phyloP scores from a whole-genome alignment of 2,113 vertebrate species.

The Aspiorhynchus laticeps region DNA sequence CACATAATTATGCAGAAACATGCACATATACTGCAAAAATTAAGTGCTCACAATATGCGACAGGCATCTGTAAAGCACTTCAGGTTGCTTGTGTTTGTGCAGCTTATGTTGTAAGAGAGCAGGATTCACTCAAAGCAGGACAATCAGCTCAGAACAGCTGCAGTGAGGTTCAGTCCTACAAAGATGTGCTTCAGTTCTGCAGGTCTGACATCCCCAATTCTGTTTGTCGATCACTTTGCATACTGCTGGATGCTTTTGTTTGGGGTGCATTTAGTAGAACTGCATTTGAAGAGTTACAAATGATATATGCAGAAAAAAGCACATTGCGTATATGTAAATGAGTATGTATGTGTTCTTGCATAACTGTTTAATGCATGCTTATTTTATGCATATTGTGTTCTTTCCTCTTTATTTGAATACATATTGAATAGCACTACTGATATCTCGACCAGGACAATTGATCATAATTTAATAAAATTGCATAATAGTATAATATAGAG shows the following conservation, averaged over 20 bases:
- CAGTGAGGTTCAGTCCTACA: conserved; percentile 3
- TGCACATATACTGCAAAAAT: background rate
- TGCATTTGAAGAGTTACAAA: background rate
- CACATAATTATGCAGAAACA: background rate
- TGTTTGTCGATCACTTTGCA: background rate
- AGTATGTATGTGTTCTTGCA: background rate
- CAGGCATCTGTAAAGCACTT: background rate
- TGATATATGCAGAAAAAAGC: background rate
- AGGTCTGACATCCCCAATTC: background rate
- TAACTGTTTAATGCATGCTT: background rate
- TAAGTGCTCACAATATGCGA: background rate
- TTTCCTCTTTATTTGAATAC: background rate
- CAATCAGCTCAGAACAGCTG: background rate
- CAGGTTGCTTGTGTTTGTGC: background rate
- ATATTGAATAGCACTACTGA: background rate
- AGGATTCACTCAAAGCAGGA: background rate
- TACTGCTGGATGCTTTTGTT: background rate
- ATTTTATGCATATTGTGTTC: background rate
- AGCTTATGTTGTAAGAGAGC: background rate
- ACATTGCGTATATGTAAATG: background rate
- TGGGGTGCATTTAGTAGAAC: background rate
- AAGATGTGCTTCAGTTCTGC: background rate
- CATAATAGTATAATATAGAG: too few species aligned
- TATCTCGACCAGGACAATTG: background rate
- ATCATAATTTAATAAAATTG: background rate